Conservation (phyloP, 1,140 invertebrate genomes). For the Drosophila grimshawi region DNA sequence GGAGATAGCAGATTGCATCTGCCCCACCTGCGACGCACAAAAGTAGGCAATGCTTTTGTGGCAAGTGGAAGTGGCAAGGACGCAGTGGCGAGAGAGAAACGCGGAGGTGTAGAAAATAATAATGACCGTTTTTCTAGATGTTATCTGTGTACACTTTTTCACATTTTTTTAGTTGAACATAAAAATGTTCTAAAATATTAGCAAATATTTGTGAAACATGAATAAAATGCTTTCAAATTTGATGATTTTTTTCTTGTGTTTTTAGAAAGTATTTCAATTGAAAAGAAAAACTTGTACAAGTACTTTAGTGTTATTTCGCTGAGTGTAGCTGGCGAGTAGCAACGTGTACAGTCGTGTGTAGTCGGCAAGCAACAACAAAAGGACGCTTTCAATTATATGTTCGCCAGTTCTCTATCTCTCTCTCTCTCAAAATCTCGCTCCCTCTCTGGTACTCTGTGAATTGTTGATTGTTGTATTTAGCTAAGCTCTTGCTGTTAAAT, state of each 20-base stretch:
- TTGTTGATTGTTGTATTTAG: background rate
- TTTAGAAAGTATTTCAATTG: too few species aligned
- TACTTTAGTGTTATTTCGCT: conserved; percentile 6
- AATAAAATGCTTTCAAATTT: too few species aligned
- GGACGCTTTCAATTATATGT: conserved; percentile 51
- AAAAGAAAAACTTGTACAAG: too few species aligned
- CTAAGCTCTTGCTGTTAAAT: background rate
- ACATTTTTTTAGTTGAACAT: too few species aligned
- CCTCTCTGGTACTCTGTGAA: background rate
- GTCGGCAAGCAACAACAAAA: conserved; percentile 46
- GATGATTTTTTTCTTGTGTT: too few species aligned
- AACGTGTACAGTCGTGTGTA: conserved; percentile 60
- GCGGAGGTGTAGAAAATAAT: conserved; percentile 32
- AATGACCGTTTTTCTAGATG: conserved; percentile 47
- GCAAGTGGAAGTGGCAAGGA: background rate
- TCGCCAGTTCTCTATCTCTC: background rate
- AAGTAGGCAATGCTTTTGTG: conserved; percentile 38
- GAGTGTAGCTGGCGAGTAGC: conserved; percentile 39
- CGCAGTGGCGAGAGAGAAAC: too few species aligned
- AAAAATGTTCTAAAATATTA: too few species aligned
- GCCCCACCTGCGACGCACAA: conserved; percentile 38
- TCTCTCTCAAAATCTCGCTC: background rate
- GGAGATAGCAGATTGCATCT: background rate
- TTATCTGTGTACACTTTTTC: conserved; percentile 27
- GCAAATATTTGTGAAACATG: too few species aligned